A percentile compares a stretch with the other conserved stretches of the same genome.
Conservation (phyloP, 1,140 invertebrate genomes). For the Cydia strobilella region DNA sequence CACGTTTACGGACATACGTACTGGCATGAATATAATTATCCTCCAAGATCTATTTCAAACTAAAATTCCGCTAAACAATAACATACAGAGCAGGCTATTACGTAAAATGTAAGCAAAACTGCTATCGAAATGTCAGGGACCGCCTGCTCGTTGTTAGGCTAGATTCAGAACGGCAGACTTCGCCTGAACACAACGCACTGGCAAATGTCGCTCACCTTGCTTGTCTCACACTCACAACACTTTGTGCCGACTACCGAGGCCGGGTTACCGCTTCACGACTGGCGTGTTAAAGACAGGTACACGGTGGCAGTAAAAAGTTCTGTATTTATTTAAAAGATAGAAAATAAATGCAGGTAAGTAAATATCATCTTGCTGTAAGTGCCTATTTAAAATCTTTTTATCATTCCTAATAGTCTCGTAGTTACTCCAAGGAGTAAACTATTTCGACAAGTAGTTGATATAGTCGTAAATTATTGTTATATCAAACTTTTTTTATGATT, state of each 20-base stretch:
- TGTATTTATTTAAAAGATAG: background rate
- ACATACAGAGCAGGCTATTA: constrained; percentile 48
- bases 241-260: background rate
- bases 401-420: too few species aligned
- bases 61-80: constrained; percentile 32
- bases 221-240: constrained; percentile 16
- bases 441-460: too few species aligned
- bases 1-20: constrained; percentile 25
- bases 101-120: constrained; percentile 31
- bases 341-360: background rate
- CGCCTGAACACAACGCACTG: constrained; percentile 39
- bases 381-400: too few species aligned
- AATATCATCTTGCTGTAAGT: too few species aligned
- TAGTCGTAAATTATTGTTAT: too few species aligned
- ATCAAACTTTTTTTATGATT: too few species aligned
- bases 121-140: constrained; percentile 73
- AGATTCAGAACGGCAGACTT: constrained; percentile 61
- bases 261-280: background rate
- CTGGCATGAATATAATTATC: background rate
- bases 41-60: background rate
- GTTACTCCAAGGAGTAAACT: too few species aligned
- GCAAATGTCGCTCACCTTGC: constrained; percentile 29
- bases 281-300: background rate
- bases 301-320: background rate
- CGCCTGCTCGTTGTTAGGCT: constrained; percentile 45